Conservation (phyloP, 2,797 vertebrate genomes). For the Labroides dimidiatus region DNA sequence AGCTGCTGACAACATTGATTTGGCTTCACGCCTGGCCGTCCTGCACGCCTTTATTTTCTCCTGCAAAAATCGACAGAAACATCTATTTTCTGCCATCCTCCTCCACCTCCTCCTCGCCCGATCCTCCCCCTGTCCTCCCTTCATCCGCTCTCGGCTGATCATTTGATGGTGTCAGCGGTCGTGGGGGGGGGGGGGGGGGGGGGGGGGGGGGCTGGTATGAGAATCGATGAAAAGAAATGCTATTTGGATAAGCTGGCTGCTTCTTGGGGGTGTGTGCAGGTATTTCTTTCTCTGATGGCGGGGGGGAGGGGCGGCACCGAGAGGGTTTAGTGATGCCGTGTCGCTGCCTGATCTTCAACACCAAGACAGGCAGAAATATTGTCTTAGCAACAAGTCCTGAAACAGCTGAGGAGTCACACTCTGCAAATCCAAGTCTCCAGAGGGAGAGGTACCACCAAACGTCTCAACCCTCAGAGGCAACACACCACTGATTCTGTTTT, state of each 20-base stretch:
- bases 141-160: conserved; percentile 65
- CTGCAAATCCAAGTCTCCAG: too few species aligned
- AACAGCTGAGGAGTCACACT: too few species aligned
- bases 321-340: conserved; percentile 3
- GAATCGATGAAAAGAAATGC: conserved; percentile 58
- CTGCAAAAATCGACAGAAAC: conserved; percentile 83
- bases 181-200: conserved; percentile 33
- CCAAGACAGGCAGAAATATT: too few species aligned
- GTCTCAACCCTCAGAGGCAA: too few species aligned
- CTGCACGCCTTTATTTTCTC: conserved; percentile 78
- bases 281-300: conserved; percentile 10
- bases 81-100: conserved; percentile 80
- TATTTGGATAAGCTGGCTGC: conserved; percentile 59
- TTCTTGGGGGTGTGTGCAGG: conserved; percentile 26
- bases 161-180: conserved; percentile 69
- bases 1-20: conserved; percentile 85
- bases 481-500: too few species aligned
- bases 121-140: conserved; percentile 58
- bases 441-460: too few species aligned
- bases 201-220: conserved; percentile 45
- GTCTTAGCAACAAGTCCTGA: too few species aligned
- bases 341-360: too few species aligned
- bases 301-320: conserved; percentile 8
- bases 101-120: conserved; percentile 65
- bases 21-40: conserved; percentile 80